These are phyloP conservation scores for Hemibates koningsi DNA, from an alignment of 2,113 vertebrate genomes.

Conservation along the genomic window DNA sequence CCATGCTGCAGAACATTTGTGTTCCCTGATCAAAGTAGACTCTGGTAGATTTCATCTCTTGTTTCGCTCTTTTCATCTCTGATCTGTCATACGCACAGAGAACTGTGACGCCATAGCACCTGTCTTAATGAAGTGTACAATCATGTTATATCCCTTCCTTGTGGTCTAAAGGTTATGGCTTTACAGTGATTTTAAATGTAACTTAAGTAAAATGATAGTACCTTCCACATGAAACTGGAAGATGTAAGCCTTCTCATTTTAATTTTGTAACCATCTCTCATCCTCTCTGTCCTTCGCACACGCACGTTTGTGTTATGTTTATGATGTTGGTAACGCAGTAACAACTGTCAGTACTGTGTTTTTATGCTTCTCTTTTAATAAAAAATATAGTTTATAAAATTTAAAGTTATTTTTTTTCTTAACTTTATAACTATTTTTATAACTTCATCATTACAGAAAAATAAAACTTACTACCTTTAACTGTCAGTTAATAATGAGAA, in stretches of 20 bases:
- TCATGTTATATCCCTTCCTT: not conserved
- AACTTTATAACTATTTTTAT: not conserved
- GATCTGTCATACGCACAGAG: not conserved
- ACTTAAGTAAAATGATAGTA: not conserved
- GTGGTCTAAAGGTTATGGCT: constrained; percentile 3
- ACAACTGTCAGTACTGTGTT: not conserved
- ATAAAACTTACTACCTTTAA: not conserved
- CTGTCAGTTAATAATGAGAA: not conserved
- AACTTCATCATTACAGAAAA: not conserved
- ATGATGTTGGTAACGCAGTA: not conserved
- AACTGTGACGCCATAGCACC: not conserved
- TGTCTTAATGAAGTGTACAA: not conserved
- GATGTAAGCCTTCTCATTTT: not conserved
- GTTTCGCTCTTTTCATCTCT: constrained; percentile 10
- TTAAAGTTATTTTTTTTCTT: not conserved
- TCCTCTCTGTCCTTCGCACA: not conserved
- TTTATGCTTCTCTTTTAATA: not conserved
- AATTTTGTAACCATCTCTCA: not conserved
- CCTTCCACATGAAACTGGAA: not conserved
- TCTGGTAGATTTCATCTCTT: not conserved
- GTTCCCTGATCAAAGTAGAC: constrained; percentile 22
- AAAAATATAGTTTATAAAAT: not conserved
- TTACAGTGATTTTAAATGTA: constrained; percentile 13
- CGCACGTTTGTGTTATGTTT: not conserved
- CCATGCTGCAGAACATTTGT: not conserved